A percentile compares a stretch with the other conserved stretches of the same genome.
Evolutionary conservation across 2,888 invertebrate species (phyloP).

Genomic region (Epinotia bilunana): DNA sequence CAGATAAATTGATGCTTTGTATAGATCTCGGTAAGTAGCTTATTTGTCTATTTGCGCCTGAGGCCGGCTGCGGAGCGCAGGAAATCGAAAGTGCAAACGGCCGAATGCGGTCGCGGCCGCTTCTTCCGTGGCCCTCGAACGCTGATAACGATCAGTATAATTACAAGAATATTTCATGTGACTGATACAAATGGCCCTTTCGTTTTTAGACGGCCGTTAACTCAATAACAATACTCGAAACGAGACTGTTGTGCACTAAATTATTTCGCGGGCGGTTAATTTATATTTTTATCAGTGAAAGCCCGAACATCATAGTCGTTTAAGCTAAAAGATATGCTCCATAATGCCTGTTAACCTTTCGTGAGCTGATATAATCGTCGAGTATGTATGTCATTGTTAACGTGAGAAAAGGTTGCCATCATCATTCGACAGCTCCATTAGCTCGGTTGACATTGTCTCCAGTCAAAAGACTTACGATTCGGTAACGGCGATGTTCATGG

Average conservation of each 20-base stretch:
- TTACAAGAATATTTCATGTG: constrained; percentile 36
- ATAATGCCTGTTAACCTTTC: constrained; percentile 42
- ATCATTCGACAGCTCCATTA: constrained; percentile 41
- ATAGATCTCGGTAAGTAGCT: constrained; percentile 49
- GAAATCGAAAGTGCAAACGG: constrained; percentile 67
- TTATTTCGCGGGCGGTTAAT: constrained; percentile 25
- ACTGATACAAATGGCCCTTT: constrained; percentile 34
- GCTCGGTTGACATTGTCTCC: constrained; percentile 41
- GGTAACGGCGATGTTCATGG: constrained; percentile 33
- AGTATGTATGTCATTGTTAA: constrained; percentile 43
- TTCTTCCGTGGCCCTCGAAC: constrained; percentile 25
- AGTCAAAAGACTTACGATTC: constrained; percentile 36
- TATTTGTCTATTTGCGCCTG: constrained; percentile 43
- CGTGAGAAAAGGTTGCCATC: constrained; percentile 39
- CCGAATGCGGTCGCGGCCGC: constrained; percentile 50
- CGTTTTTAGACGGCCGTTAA: constrained; percentile 37
- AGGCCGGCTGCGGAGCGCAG: constrained; percentile 51
- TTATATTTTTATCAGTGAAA: constrained; percentile 37
- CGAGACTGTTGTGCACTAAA: background rate
- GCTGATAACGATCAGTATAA: constrained; percentile 40
- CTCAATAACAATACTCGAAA: constrained; percentile 35
- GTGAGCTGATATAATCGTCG: constrained; percentile 38
- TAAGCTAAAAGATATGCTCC: constrained; percentile 36
- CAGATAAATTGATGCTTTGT: constrained; percentile 47
- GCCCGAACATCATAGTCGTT: constrained; percentile 15